Base-by-base conservation (phyloP, 2,113 vertebrate genomes). In the Elephantulus edwardii region DNA sequence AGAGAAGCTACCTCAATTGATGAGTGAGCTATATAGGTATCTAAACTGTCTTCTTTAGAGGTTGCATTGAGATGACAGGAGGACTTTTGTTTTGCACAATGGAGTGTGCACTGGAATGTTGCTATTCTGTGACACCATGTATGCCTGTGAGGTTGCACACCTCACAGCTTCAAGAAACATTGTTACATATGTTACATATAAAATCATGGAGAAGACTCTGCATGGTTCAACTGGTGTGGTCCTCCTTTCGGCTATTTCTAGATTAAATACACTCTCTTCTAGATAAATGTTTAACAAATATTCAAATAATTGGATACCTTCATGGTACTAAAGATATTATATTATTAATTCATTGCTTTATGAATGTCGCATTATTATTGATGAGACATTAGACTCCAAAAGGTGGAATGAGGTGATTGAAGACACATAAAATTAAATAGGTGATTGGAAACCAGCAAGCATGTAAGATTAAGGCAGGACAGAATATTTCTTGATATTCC, bases 401-500 rank as follows among this genome's bases (percentile, higher is more conserved):
- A 82, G 77, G 46, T 71, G 8, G 44, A 33, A 33, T 42, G n/a
- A 54, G n/a, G 28, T 54, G 38, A 30, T 38, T 52, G 24, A 74
- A 48, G 52, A 58, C 10, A 22, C 3, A 76, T 11, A 10, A 17
- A 46, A 52, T 52, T 85, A 48, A 80, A 10, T 17, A 33, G 54
- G 72, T 93, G 76, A 28, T 90, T 88, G 62, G 2, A 76, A 74
- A 40, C 42, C 56, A 64, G 48, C 1, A 86, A 64, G 54, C 85
- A 66, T 20, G 10, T 56, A 79, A 85, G 13, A 40, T 58, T 54
- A 42, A 56, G 30, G 68, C 66, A 89, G 75, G 54, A n/a, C 48
- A 35, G 33, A 33, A 33, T 80, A 6, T 20, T 58, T 62, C 52
- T 72, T 84, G 20, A 48, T 17, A 6, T 13, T 68, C 12, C 3